Conservation (phyloP, 1,140 invertebrate species). For the Venustaconcha ellipsiformis region DNA sequence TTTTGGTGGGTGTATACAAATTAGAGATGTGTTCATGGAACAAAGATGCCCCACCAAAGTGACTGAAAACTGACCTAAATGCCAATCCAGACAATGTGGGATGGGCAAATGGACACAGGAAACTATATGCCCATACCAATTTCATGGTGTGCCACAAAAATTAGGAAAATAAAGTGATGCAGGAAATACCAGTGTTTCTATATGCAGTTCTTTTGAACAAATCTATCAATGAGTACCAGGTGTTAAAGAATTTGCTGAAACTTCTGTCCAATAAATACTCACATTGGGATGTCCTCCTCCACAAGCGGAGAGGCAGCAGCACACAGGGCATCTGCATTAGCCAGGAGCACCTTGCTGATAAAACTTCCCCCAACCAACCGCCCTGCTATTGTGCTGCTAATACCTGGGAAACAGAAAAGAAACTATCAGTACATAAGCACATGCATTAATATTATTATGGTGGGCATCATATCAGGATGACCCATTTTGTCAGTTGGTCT, state of each 20-base stretch:
- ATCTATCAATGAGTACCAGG: not conserved
- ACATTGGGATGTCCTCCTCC: slow-evolving; percentile 90
- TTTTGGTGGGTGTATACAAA: too few species aligned
- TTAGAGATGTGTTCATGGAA: too few species aligned
- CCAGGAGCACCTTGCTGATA: slow-evolving; percentile 90
- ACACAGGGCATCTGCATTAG: slow-evolving; percentile 96
- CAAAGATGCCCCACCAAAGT: too few species aligned
- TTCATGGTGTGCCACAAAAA: not conserved
- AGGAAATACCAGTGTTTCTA: not conserved
- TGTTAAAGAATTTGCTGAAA: not conserved
- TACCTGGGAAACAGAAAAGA: slow-evolving; percentile 41
- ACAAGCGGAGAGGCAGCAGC: slow-evolving; percentile 93
- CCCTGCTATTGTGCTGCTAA: slow-evolving; percentile 62
- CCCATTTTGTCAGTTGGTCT: too few species aligned
- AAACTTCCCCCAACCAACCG: slow-evolving; percentile 76
- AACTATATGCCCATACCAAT: too few species aligned
- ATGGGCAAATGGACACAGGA: too few species aligned
- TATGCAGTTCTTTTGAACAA: not conserved
- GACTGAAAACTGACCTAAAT: too few species aligned
- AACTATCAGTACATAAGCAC: not conserved
- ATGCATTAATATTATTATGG: too few species aligned
- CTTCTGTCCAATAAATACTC: slow-evolving; percentile 52
- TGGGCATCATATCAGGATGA: too few species aligned
- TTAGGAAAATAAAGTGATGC: not conserved
- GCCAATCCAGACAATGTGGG: too few species aligned